Evolutionary conservation across 2,797 vertebrate genomes (phyloP), one percentile per base, ranked within the genome.

Genomic region (Mionectes olivaceus): DNA sequence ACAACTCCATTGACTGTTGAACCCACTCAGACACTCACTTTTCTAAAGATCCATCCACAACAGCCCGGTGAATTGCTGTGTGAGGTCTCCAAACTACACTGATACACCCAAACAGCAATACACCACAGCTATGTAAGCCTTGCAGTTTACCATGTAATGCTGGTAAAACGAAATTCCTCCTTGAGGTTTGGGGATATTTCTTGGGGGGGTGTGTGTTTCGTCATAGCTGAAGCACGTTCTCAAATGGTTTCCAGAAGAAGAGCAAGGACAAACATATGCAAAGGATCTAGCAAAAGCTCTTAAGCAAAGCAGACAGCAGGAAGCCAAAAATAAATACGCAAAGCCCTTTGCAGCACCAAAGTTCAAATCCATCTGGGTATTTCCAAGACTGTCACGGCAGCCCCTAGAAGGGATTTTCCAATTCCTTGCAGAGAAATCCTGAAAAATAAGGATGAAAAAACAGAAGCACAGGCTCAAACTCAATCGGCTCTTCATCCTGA

Each of bases 341-440:
- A 78, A 95, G 80, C 65, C 44, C 59, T 88, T 64, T 49, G 49
- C 84, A 80, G 47, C 50, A 64, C n/a, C 57, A 27, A 59, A 83
- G 80, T 86, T 91, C 80, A 95, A 95, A 94, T 43, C 80, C 87
- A 89, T 85, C 87, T 53, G 80, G 84, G n/a, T 24, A 27, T 47
- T 83, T 59, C 69, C 13, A 35, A 69, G 73, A 43, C 65, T 83
- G 61, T 86, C 67, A 78, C 2, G 1, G 50, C 39, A 90, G 61
- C 53, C 33, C n/a, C 30, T 2, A 67, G 80, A 90, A 69, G 30
- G 57, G 69, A 81, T 85, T 49, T 92, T 75, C 74, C 69, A 78
- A 65, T 53, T 85, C n/a, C 16, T 56, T 76, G 24, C 50, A 83
- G 43, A 75, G 46, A 83, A 93, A 73, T 47, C 9, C 69, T 86